These are phyloP conservation scores for Merodon equestris DNA, from an alignment of 2,888 invertebrate genomes.

Conservation along the genomic window DNA sequence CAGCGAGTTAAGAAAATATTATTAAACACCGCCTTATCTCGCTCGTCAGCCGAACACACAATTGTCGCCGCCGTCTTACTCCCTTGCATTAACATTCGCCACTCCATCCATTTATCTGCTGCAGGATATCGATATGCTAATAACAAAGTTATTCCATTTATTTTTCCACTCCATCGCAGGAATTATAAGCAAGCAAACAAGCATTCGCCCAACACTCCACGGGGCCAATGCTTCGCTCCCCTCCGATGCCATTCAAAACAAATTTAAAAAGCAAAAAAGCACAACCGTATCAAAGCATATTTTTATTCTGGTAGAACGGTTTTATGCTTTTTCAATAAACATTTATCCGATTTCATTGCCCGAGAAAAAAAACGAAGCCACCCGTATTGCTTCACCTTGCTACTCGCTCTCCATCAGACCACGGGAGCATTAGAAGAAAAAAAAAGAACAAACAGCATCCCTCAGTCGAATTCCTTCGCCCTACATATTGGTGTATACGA, in stretches of 20 bases:
- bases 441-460: constrained; percentile 28
- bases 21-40: constrained; percentile 33
- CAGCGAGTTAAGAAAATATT: not conserved
- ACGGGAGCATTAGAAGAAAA: constrained; percentile 60
- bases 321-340: constrained; percentile 80
- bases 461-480: constrained; percentile 53
- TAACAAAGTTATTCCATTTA: constrained; percentile 69
- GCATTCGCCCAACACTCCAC: constrained; percentile 31
- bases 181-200: constrained; percentile 64
- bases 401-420: constrained; percentile 12
- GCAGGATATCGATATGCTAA: constrained; percentile 67
- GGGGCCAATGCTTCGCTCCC: not conserved
- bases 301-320: constrained; percentile 79
- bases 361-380: constrained; percentile 44
- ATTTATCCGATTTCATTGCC: constrained; percentile 77
- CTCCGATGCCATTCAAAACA: constrained; percentile 63
- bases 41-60: constrained; percentile 11
- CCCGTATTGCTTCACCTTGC: not conserved
- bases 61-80: too few relatives aligned
- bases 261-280: constrained; percentile 56
- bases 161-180: constrained; percentile 68
- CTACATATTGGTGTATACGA: constrained; percentile 1
- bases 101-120: constrained; percentile 17
- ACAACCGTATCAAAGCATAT: constrained; percentile 79
- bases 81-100: constrained; percentile 10